Conservation (phyloP, 2,113 vertebrate species). For the Rana temporaria region DNA sequence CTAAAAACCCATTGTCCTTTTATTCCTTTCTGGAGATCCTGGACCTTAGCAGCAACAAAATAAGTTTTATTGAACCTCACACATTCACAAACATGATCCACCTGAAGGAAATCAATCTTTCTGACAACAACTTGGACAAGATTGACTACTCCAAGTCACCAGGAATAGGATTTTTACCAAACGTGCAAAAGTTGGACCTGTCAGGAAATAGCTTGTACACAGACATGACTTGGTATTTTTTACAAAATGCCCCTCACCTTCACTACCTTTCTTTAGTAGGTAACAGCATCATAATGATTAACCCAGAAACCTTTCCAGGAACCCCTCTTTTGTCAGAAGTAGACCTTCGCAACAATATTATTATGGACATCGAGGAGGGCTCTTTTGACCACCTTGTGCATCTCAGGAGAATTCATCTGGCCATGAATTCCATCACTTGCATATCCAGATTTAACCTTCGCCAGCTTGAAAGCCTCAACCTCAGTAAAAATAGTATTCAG, state of each 20-base stretch:
- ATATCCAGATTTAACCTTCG: conserved; percentile 89
- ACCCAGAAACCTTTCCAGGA: conserved; percentile 76
- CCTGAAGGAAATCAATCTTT: conserved; percentile 85
- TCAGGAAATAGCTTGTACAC: conserved; percentile 88
- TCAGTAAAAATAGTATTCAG: conserved; percentile 92
- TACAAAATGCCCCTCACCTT: conserved; percentile 79
- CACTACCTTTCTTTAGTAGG: conserved; percentile 79
- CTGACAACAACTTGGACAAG: conserved; percentile 79
- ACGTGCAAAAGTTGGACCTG: conserved; percentile 81
- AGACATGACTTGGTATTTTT: conserved; percentile 81
- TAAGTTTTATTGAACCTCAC: conserved; percentile 82
- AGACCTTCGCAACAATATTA: conserved; percentile 90
- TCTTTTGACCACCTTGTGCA: conserved; percentile 80
- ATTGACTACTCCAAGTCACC: conserved; percentile 69
- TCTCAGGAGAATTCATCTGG: conserved; percentile 87
- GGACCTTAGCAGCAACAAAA: conserved; percentile 84
- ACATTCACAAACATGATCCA: conserved; percentile 78
- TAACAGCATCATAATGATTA: conserved; percentile 89
- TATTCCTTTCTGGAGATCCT: conserved; percentile 76
- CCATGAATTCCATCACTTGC: conserved; percentile 93
- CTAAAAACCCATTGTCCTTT: conserved; percentile 68
- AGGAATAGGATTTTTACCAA: conserved; percentile 74
- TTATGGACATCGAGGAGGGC: conserved; percentile 92
- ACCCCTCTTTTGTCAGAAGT: conserved; percentile 73
- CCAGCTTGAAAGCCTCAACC: conserved; percentile 82